A percentile compares a stretch with the other conserved stretches of the same genome.
Evolutionary conservation across 64 coral and sea anemone genomes (phyloP).

Genomic region (Platygyra sinensis): DNA sequence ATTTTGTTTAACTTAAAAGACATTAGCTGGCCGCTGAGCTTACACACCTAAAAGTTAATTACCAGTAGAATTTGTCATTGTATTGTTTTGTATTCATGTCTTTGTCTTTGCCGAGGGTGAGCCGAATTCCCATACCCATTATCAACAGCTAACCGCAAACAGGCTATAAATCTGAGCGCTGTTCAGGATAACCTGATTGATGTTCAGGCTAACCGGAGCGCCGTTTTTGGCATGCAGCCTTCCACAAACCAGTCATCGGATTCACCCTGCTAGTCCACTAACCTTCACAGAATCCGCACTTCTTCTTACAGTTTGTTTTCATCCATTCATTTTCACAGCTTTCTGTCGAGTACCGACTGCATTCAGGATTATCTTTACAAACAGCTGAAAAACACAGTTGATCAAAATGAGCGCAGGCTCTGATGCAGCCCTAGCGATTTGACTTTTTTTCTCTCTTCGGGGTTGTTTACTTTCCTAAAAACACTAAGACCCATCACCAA

Average conservation of each 20-base stretch:
- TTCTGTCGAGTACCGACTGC: constrained; percentile 65
- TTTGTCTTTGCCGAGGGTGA: too few relatives aligned
- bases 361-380: constrained; percentile 79
- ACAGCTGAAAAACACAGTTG: constrained; percentile 60
- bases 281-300: constrained; percentile 87
- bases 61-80: too few relatives aligned
- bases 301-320: constrained; percentile 87
- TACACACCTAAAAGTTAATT: too few relatives aligned
- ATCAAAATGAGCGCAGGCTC: not conserved
- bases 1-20: too few relatives aligned
- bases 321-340: constrained; percentile 91
- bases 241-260: not conserved
- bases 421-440: too few relatives aligned
- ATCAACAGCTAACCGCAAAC: too few relatives aligned
- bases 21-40: too few relatives aligned
- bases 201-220: not conserved
- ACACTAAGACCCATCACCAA: not conserved
- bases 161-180: too few relatives aligned
- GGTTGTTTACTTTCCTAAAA: not conserved
- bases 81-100: too few relatives aligned
- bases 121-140: too few relatives aligned
- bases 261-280: not conserved
- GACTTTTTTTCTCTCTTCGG: not conserved
- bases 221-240: not conserved
- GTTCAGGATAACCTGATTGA: too few relatives aligned